phyloP scores from a whole-genome alignment of 2,113 vertebrate species.

The Ovibos moschatus region DNA sequence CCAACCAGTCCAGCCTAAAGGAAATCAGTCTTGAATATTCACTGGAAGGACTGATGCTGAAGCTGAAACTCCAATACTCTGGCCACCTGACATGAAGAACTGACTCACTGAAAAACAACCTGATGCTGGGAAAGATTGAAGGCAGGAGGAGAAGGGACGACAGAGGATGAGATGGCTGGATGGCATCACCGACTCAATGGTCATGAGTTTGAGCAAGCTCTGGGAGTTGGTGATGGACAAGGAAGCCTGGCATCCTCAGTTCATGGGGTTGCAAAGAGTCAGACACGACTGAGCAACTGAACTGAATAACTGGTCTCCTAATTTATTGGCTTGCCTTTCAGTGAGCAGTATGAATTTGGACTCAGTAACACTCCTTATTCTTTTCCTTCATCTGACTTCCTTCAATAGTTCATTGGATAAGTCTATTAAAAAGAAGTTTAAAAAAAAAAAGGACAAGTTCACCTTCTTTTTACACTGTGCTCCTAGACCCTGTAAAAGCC shows the following conservation, averaged over 20 bases:
- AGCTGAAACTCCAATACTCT: background rate
- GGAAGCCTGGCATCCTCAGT: background rate
- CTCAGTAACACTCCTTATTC: background rate
- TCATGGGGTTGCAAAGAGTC: background rate
- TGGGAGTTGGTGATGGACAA: background rate
- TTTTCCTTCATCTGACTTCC: background rate
- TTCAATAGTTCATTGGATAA: background rate
- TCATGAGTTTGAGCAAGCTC: background rate
- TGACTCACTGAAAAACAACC: background rate
- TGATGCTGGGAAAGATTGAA: background rate
- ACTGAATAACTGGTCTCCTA: background rate
- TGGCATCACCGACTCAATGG: background rate
- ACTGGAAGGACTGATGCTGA: background rate
- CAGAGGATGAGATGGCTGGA: background rate
- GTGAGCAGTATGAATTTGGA: background rate
- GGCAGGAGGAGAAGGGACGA: fast-evolving
- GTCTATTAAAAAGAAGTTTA: background rate
- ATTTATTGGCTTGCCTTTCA: background rate
- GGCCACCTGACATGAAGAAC: background rate
- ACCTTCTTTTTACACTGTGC: background rate
- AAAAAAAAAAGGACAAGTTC: background rate
- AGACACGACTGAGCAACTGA: fast-evolving
- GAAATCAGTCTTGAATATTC: background rate
- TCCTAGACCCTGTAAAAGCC: background rate
- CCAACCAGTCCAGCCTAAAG: background rate